Evolutionary conservation across 2,888 invertebrate species (phyloP), one percentile per base, ranked within the genome.

Genomic region (Lumbricus terrestris): DNA sequence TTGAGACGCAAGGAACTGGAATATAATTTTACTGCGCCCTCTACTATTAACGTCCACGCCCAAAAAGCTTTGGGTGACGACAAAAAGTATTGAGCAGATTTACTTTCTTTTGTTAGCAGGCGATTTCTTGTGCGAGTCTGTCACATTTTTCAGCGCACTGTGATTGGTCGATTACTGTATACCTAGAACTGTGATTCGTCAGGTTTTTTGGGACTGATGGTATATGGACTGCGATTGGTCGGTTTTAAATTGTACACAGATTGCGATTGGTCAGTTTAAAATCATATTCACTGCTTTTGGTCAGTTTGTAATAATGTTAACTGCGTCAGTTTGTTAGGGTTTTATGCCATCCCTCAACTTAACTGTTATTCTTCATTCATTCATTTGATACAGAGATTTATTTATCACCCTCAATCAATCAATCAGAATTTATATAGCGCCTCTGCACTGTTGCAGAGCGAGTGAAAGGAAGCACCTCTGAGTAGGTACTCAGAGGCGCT

Each of bases 21-120:
- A 90, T 94, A 94, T 91, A 91, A 94, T 37, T 94, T 94, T 91
- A 92, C 92, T 88, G 94, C 94, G 3, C 94, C 93, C 38, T 29
- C 88, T 42, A 34, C 88, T 0, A 69, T 29, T 37, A 88, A 90
- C 69, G 33, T 89, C 34, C 18, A 1, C 23, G 11, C 33, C 18
- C 88, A 38, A 29, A 88, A 85, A 85, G 6, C 35, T 34, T 35
- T 85, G 18, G 85, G 35, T 37, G 85, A 85, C 23, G 85, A 85
- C 34, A 85, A 34, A 18, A 85, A 85, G 37, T 85, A 85, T 37
- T 85, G 85, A 85, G 35, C 29, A 29, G n/a, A 69, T 69, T 29
- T 69, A n/a, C 69, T 69, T 47, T 69, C n/a, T n/a, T 69, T 69
- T n/a, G 29, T 69, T n/a, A 69, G 29, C 69, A 69, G 69, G 69